Evolutionary conservation across 2,888 invertebrate species (phyloP).

Genomic region (Poecilus cupreus): DNA sequence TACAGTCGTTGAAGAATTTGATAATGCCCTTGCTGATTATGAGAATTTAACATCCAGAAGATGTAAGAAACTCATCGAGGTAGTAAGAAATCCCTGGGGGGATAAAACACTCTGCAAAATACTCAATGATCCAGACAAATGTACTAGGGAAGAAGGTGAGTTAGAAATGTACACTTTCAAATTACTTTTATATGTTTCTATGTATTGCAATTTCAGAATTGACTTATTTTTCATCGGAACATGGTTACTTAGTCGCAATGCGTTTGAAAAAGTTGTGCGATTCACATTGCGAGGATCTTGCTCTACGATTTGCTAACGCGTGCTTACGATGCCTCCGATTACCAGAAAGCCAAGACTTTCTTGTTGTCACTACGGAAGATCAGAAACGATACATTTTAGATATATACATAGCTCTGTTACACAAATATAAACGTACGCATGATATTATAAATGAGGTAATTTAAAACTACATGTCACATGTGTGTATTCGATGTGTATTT

Average conservation of each 20-base stretch:
- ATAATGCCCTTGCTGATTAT: constrained; percentile 66
- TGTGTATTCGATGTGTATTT: no score
- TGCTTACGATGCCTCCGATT: constrained; percentile 70
- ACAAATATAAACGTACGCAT: constrained; percentile 75
- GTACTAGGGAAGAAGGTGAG: constrained; percentile 69
- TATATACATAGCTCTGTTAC: constrained; percentile 77
- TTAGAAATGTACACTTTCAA: not conserved
- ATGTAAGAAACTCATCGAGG: constrained; percentile 70
- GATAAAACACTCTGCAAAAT: constrained; percentile 68
- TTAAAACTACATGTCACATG: no score
- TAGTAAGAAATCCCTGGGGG: constrained; percentile 71
- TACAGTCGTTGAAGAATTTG: constrained; percentile 68
- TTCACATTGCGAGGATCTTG: constrained; percentile 78
- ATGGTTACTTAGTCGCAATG: constrained; percentile 76
- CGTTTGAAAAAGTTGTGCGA: constrained; percentile 78
- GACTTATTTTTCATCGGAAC: constrained; percentile 77
- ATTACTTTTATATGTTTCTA: not conserved
- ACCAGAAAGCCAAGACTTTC: constrained; percentile 68
- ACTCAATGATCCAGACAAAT: constrained; percentile 67
- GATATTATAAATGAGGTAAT: constrained; percentile 75
- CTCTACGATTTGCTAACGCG: constrained; percentile 76
- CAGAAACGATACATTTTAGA: constrained; percentile 78
- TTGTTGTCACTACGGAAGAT: constrained; percentile 70
- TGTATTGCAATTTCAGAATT: constrained; percentile 68
- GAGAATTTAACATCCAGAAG: constrained; percentile 68